Evolutionary conservation across 2,113 vertebrate genomes (phyloP), one percentile per base, ranked within the genome.

Genomic region (Gallinago media): DNA sequence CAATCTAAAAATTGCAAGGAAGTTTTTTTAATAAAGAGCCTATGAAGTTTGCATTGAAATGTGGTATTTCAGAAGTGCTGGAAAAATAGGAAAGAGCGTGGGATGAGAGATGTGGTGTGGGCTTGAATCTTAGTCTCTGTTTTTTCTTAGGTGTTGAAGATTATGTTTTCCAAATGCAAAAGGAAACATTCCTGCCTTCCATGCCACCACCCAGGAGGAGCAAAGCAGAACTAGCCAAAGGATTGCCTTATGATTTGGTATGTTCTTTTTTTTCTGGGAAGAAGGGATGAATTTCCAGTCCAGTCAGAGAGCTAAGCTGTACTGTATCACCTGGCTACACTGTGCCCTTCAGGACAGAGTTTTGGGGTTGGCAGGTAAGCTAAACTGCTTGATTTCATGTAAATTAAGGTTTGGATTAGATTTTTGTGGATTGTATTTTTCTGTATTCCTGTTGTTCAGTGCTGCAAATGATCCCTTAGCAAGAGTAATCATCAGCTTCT

Each of bases 81-180:
- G 83, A 90, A 92, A 94, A 94, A 77, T 62, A 94, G 59, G 61
- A 36, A 92, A 95, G 88, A 88, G 59, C 0, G 82, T 95, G 75
- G 96, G 93, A 96, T 89, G 93, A 95, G 62, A 90, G 78, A 94
- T 96, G 40, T 52, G 68, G 42, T 79, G 93, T 95, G 85, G 93
- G 89, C 55, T 96, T 93, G 74, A 88, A 73, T 91, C 67, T 89
- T 49, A 72, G 44, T 82, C 55, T 88, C 83, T 96, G 87, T 19
- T 93, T 94, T 92, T 91, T 50, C 78, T 88, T 83, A 80, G 74
- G 66, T 87, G 67, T 80, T 81, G 84, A 62, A 92, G 59, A 78
- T 6, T 38, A 82, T 84, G 54, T 91, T 89, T 93, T 89, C 56
- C 38, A 61, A 89, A 79, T 1, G 47, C 70, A 90, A 93, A 96